phyloP scores from a whole-genome alignment of 2,888 invertebrate species.

The Drosophila merina region DNA sequence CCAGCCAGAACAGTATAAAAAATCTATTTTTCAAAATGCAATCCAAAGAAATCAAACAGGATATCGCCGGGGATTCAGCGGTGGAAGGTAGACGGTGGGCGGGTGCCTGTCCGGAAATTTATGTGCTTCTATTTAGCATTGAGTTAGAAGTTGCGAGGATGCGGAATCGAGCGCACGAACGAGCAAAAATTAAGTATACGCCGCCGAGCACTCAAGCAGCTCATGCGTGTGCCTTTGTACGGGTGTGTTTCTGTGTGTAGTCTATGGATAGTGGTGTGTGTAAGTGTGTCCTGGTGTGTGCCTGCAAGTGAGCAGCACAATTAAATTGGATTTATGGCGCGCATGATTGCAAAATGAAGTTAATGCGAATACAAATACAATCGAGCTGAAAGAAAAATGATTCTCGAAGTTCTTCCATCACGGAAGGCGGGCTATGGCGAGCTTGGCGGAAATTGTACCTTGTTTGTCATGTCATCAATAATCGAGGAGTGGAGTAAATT shows the following conservation, averaged over 20 bases:
- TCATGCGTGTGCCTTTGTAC: conserved; percentile 37
- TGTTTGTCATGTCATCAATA: conserved; percentile 81
- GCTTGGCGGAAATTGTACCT: conserved; percentile 68
- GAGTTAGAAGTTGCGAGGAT: conserved; percentile 47
- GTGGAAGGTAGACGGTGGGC: not conserved
- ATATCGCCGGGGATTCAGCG: conserved; percentile 34
- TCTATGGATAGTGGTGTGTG: no score
- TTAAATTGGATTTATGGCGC: conserved; percentile 78
- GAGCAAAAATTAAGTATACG: conserved; percentile 72
- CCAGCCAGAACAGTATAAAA: conserved; percentile 57
- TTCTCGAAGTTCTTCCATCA: conserved; percentile 52
- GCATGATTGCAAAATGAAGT: conserved; percentile 77
- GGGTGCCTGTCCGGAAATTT: conserved; percentile 53
- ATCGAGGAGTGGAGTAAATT: conserved; percentile 62
- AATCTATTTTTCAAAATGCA: conserved; percentile 68
- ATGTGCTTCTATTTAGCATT: conserved; percentile 72
- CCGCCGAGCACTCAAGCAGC: conserved; percentile 47
- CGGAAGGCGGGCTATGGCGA: conserved; percentile 24
- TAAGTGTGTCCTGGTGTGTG: not conserved
- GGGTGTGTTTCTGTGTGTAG: conserved; percentile 24
- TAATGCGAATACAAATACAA: conserved; percentile 71
- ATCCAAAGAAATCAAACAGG: conserved; percentile 63
- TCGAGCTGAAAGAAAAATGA: conserved; percentile 61
- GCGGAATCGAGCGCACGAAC: conserved; percentile 58
- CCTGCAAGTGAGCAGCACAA: conserved; percentile 54